Conservation (phyloP, 2,113 vertebrate genomes). For the Cyanistes caeruleus region DNA sequence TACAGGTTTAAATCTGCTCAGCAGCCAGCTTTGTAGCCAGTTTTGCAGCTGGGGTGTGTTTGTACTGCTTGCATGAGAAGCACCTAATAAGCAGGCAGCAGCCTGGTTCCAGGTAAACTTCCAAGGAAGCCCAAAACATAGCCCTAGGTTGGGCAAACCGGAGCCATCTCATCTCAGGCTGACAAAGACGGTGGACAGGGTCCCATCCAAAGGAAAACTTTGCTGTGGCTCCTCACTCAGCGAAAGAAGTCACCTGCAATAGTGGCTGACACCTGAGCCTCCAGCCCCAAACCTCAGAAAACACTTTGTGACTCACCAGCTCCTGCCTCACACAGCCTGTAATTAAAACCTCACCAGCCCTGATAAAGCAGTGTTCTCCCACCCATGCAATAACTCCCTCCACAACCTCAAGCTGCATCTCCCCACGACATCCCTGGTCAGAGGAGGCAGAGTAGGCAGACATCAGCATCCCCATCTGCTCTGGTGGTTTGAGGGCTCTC, state of each 20-base stretch:
- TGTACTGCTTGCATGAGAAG: not conserved
- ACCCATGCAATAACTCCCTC: not conserved
- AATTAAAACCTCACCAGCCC: not conserved
- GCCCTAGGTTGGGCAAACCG: not conserved
- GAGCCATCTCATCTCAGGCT: not conserved
- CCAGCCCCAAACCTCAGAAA: conserved; percentile 2
- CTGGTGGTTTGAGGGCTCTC: not conserved
- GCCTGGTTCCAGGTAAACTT: not conserved
- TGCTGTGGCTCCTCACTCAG: not conserved
- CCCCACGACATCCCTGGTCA: not conserved
- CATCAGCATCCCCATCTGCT: conserved; percentile 33
- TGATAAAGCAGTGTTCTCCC: not conserved
- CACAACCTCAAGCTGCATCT: not conserved
- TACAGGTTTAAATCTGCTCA: not conserved
- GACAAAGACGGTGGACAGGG: not conserved
- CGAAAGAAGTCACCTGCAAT: not conserved
- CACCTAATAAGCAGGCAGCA: not conserved
- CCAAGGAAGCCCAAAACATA: not conserved
- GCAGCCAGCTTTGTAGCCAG: not conserved
- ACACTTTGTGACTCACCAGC: conserved; percentile 27
- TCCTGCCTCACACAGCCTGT: not conserved
- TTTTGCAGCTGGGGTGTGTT: not conserved
- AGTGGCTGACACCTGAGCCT: not conserved
- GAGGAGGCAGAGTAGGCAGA: not conserved
- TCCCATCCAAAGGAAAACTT: not conserved